Evolutionary conservation across 2,888 invertebrate species (phyloP).

Genomic region (Copidosoma aretas): DNA sequence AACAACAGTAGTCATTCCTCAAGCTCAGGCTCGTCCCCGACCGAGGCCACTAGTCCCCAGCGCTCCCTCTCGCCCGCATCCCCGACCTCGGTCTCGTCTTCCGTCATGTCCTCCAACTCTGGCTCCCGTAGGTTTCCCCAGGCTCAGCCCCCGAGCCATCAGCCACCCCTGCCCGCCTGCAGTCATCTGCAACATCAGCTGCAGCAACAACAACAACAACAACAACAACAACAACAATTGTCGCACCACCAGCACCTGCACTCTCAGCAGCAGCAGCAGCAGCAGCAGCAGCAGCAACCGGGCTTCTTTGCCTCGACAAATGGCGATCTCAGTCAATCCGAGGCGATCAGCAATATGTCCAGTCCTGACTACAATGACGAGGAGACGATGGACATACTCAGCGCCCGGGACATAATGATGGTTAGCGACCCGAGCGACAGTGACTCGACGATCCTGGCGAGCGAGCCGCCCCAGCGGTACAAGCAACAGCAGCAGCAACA

Average conservation of each 20-base stretch:
- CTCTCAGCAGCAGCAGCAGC: conserved; percentile 8
- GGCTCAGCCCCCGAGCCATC: conserved; percentile 25
- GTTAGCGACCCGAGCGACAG: conserved; percentile 90
- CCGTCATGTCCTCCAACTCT: conserved; percentile 82
- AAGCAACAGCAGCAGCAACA: conserved; percentile 65
- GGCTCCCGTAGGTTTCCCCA: conserved; percentile 71
- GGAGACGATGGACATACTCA: conserved; percentile 80
- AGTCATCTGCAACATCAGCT: conserved; percentile 11
- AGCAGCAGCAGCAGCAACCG: conserved; percentile 15
- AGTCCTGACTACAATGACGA: conserved; percentile 90
- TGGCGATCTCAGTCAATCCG: conserved; percentile 82
- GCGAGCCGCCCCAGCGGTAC: conserved; percentile 72
- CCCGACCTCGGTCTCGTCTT: conserved; percentile 86
- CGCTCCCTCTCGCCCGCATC: conserved; percentile 78
- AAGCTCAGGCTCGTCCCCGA: conserved; percentile 40
- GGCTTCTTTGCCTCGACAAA: conserved; percentile 52
- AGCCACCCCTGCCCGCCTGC: neutral
- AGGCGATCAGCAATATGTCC: conserved; percentile 87
- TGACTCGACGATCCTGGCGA: conserved; percentile 85
- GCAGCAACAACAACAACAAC: conserved; percentile 11
- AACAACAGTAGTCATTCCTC: conserved; percentile 41
- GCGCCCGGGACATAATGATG: conserved; percentile 82
- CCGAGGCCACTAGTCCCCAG: conserved; percentile 53
- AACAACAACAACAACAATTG: conserved; percentile 8
- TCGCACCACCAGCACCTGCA: conserved; percentile 2